These are phyloP conservation scores for Cylindroiulus punctatus DNA, from an alignment of 2,888 invertebrate species.

Conservation along the genomic window DNA sequence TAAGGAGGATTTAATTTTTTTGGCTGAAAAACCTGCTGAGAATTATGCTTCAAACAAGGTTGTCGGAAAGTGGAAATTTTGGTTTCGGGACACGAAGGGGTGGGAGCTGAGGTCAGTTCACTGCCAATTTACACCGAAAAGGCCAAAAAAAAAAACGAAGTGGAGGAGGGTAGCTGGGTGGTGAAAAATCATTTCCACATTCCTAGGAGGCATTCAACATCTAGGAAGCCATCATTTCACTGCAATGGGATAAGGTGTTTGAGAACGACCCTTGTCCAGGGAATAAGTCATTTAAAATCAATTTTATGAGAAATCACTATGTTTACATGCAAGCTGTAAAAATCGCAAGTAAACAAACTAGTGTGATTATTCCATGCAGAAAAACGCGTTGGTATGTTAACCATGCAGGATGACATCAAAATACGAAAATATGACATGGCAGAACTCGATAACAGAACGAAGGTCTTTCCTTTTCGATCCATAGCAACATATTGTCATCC, in stretches of 20 bases:
- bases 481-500: not conserved
- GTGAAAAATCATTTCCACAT: conserved; percentile 9
- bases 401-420: not conserved
- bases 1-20: not conserved
- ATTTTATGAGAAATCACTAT: too few species aligned
- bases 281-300: not conserved
- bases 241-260: not conserved
- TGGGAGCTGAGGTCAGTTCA: conserved; percentile 23
- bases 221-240: not conserved
- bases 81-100: not conserved
- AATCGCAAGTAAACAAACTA: too few species aligned
- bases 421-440: not conserved
- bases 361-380: not conserved
- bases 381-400: not conserved
- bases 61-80: too few species aligned
- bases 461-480: not conserved
- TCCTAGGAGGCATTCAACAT: not conserved
- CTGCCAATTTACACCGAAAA: not conserved
- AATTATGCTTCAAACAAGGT: not conserved
- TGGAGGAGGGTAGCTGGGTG: not conserved
- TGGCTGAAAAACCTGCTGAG: not conserved
- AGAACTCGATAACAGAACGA: not conserved
- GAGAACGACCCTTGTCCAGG: not conserved
- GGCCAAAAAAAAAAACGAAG: not conserved
- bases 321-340: too few species aligned